Evolutionary conservation across 2,888 invertebrate species (phyloP).

Genomic region (Cylloceria caligata): DNA sequence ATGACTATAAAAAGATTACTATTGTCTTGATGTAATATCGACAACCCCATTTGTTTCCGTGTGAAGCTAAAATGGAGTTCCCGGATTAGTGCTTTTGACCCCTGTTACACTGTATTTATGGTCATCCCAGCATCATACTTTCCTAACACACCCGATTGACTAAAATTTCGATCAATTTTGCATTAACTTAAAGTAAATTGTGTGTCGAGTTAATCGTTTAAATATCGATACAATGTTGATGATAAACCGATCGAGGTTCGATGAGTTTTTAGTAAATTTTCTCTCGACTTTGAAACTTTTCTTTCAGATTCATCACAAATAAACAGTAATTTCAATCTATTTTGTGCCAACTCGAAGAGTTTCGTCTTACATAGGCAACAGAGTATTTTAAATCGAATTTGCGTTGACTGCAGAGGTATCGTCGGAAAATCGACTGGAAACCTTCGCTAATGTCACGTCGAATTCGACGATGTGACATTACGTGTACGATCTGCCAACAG

Average conservation of each 20-base stretch:
- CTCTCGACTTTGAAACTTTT: background rate
- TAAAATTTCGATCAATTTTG: too few species aligned
- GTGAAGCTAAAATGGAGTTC: background rate
- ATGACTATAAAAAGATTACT: too few species aligned
- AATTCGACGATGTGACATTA: background rate
- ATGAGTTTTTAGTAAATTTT: too few species aligned
- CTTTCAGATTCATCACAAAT: background rate
- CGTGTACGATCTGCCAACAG: background rate
- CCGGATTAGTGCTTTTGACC: background rate
- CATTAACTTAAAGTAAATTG: too few species aligned
- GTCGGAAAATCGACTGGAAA: background rate
- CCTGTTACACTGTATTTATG: background rate
- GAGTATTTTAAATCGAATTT: background rate
- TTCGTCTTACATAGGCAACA: background rate
- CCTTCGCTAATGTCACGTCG: background rate
- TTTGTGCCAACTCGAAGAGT: background rate
- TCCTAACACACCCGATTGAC: too few species aligned
- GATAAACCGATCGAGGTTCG: too few species aligned
- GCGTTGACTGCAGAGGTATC: background rate
- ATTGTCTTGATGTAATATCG: too few species aligned
- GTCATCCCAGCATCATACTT: background rate
- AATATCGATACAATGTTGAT: too few species aligned
- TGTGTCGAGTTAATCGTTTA: too few species aligned
- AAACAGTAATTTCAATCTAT: background rate
- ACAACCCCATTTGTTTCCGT: too few species aligned